These are phyloP conservation scores for Falco biarmicus DNA, from an alignment of 2,797 vertebrate species.

Conservation along the genomic window DNA sequence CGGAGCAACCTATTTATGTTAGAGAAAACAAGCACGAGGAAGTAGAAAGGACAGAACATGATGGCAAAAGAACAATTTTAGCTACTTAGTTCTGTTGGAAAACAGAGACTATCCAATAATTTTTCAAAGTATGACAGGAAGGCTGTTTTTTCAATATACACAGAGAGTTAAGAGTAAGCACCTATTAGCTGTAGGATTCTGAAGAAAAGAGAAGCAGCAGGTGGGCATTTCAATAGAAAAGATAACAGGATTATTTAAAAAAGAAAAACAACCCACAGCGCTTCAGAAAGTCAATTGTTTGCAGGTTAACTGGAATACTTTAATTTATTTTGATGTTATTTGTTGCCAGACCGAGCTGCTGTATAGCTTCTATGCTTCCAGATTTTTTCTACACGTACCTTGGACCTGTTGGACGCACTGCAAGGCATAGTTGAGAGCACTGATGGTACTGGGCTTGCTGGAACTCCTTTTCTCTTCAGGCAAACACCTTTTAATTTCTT, in stretches of 20 bases:
- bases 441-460: slow-evolving; percentile 72
- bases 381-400: slow-evolving; percentile 73
- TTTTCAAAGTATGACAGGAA: background rate
- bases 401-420: slow-evolving; percentile 88
- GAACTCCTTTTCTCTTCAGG: slow-evolving; percentile 58
- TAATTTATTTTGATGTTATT: background rate
- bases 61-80: background rate
- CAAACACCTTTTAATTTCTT: slow-evolving; percentile 77
- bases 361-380: background rate
- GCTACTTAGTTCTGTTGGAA: background rate
- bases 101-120: background rate
- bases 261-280: background rate
- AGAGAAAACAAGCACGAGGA: background rate
- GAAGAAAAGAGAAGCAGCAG: background rate
- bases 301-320: background rate
- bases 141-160: background rate
- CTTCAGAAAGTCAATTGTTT: background rate
- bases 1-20: background rate
- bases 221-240: background rate
- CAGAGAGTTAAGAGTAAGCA: background rate
- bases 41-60: background rate
- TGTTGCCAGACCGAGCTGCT: background rate
- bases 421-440: slow-evolving; percentile 75
- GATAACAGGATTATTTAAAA: background rate
- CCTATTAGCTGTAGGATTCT: background rate